These are phyloP conservation scores for Ips nitidus DNA, from an alignment of 1,140 invertebrate genomes.

Conservation along the genomic window DNA sequence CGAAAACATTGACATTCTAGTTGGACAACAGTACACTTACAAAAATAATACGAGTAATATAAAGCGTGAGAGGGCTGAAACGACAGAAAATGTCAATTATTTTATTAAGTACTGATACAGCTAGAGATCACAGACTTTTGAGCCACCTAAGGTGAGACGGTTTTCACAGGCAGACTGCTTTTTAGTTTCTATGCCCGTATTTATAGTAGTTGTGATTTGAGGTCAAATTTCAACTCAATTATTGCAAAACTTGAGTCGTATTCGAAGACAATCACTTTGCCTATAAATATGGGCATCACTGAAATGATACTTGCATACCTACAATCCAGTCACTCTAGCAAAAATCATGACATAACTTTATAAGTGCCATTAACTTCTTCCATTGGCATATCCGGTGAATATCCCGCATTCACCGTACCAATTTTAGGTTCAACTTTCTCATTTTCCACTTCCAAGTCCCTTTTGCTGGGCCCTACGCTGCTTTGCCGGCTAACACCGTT, in stretches of 20 bases:
- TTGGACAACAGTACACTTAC: too few relatives aligned
- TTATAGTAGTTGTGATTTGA: too few relatives aligned
- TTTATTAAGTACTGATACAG: conserved; percentile 21
- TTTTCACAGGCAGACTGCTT: not conserved
- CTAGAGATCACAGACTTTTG: conserved; percentile 43
- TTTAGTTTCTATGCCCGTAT: too few relatives aligned
- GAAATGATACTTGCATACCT: not conserved
- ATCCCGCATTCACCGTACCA: conserved; percentile 33
- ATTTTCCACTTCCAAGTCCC: conserved; percentile 15
- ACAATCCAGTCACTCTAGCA: conserved; percentile 25
- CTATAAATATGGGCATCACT: too few relatives aligned
- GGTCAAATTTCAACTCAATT: not conserved
- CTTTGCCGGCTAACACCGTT: conserved; percentile 1
- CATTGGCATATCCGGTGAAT: conserved; percentile 34
- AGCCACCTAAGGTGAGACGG: conserved; percentile 8
- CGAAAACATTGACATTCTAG: not conserved
- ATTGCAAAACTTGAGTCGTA: not conserved
- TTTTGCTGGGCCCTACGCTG: not conserved
- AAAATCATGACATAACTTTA: conserved; percentile 42
- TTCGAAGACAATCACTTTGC: too few relatives aligned
- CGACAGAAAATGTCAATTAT: not conserved
- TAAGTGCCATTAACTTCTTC: conserved; percentile 38
- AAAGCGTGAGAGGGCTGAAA: not conserved
- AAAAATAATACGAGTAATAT: not conserved
- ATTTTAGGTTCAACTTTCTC: conserved; percentile 17